These are phyloP conservation scores for Brachyrhaphis roseni DNA, from an alignment of 2,797 vertebrate genomes.

Conservation along the genomic window DNA sequence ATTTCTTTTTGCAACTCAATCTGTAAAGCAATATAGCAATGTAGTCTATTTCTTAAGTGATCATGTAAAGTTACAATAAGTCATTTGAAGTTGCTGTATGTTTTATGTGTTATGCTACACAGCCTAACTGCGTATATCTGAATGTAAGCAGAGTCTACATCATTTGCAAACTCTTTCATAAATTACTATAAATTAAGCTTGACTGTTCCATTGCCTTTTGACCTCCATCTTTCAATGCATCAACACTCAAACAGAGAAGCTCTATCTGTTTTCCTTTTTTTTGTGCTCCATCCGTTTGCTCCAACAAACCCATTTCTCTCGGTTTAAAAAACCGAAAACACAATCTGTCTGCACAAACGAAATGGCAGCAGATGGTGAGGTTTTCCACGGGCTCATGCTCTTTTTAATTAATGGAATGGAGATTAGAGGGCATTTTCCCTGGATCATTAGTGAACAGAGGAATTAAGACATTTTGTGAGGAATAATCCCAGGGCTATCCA, in stretches of 20 bases:
- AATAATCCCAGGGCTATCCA: constrained; percentile 81
- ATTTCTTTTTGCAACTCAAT: background rate
- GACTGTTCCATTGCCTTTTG: background rate
- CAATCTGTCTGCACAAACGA: constrained; percentile 80
- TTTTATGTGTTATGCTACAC: constrained; percentile 1
- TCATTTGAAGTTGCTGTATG: constrained; percentile 9
- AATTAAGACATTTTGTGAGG: constrained; percentile 86
- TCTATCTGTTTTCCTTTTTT: constrained; percentile 54
- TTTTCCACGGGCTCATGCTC: constrained; percentile 81
- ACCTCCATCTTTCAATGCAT: constrained; percentile 30
- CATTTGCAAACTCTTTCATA: constrained; percentile 1
- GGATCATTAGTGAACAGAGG: constrained; percentile 86
- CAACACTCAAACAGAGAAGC: constrained; percentile 38
- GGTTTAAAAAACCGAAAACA: constrained; percentile 73
- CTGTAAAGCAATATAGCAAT: background rate
- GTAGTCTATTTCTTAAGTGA: background rate
- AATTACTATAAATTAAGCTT: constrained; percentile 33
- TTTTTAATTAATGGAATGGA: constrained; percentile 87
- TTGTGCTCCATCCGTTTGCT: constrained; percentile 44
- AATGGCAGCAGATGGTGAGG: constrained; percentile 81
- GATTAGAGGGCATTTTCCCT: constrained; percentile 83
- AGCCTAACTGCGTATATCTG: constrained; percentile 32
- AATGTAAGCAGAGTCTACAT: constrained; percentile 18
- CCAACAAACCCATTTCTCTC: constrained; percentile 59
- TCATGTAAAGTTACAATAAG: background rate